Base-by-base conservation (phyloP, 1,140 invertebrate species). In the Megalonaias nervosa region DNA sequence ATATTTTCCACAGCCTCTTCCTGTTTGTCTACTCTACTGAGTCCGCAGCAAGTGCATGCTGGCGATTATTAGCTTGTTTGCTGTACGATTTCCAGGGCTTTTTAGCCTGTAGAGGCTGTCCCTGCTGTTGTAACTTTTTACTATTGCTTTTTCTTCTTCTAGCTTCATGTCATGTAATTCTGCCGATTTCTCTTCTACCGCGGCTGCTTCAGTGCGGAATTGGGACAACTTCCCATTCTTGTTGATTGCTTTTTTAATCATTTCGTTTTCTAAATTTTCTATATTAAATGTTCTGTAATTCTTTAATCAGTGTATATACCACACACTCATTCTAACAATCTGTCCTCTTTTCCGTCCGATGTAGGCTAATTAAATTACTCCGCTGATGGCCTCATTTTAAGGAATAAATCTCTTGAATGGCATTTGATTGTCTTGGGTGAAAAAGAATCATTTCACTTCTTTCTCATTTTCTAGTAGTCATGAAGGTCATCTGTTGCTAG, bases 381-480 rank as follows among this genome's bases (percentile, higher is more conserved):
- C 14, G n/a, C 31, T 31, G 26, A 56, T 15, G 59, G 69, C 67
- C 31, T 17, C 59, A 72, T 62, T 60, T 77, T 71, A 3, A 55
- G 55, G 67, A 77, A 77, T 11, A 59, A 19, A 38, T 71, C 66
- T 71, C 69, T 57, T 19, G 70, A 11, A 59, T 70, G 23, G 26
- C 5, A 5, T 5, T 31, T 67, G 66, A 38, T 67, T n/a, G 55
- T 67, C 31, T 66, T 66, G 1, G 64, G 17, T 19, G 14, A 2
- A 23, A 67, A 67, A n/a, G 2, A 67, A 16, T 67, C 11, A n/a
- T 67, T 67, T 57, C 56, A 23, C 48, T 69, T 69, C 56, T 69
- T 69, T 69, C n/a, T 69, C 55, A 69, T 2, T 69, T 57, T 57
- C 9, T 56, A 2, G 38, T 69, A 69, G 9, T 69, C 67, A 57